Evolutionary conservation across 1,140 invertebrate species (phyloP).

Genomic region (Ganaspis sp.): DNA sequence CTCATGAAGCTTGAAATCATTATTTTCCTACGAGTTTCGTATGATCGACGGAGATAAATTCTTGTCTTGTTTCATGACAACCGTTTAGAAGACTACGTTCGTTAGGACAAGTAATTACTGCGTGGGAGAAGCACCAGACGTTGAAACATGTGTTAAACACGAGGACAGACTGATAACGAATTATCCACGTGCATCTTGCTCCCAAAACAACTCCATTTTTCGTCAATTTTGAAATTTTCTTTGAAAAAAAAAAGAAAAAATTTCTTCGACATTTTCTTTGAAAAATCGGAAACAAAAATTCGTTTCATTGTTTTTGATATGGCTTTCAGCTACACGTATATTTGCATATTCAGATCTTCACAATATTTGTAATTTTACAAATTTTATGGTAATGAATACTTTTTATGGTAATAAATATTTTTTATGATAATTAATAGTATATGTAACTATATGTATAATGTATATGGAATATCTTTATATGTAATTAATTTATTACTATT

Average conservation of each 20-base stretch:
- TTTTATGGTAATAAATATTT: too few species aligned
- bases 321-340: too few species aligned
- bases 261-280: too few species aligned
- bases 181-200: constrained; percentile 42
- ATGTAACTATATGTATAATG: too few species aligned
- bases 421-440: too few species aligned
- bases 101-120: constrained; percentile 56
- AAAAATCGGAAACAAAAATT: too few species aligned
- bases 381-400: too few species aligned
- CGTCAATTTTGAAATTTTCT: not conserved
- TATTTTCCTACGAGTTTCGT: not conserved
- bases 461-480: too few species aligned
- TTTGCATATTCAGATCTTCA: too few species aligned
- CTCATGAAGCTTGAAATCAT: not conserved
- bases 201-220: not conserved
- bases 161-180: constrained; percentile 45
- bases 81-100: constrained; percentile 28
- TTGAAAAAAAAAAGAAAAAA: not conserved
- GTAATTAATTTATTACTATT: too few species aligned
- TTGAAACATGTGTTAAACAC: constrained; percentile 38
- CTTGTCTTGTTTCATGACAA: constrained; percentile 7
- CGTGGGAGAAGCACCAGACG: constrained; percentile 54
- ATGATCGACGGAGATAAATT: constrained; percentile 30
- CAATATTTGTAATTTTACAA: too few species aligned
- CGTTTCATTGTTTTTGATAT: too few species aligned